Evolutionary conservation across 2,888 invertebrate genomes (phyloP).

Genomic region (Habroteleia sp.): DNA sequence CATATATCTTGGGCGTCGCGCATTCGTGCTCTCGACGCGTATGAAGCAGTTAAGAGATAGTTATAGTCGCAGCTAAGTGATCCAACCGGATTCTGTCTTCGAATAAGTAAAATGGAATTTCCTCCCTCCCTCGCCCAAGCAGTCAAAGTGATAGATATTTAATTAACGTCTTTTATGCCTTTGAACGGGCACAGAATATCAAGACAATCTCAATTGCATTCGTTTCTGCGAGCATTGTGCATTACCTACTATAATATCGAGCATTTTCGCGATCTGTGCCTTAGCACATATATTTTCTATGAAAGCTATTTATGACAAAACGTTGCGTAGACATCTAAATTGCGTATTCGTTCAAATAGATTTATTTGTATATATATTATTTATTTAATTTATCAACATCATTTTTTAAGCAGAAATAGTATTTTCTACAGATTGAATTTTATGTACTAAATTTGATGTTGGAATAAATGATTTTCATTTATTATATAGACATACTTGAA

Average conservation of each 20-base stretch:
- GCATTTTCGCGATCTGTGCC: conserved; percentile 2
- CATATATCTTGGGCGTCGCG: conserved; percentile 17
- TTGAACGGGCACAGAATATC: conserved; percentile 33
- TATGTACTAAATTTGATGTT: too few species aligned
- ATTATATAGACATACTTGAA: too few species aligned
- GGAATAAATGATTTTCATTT: too few species aligned
- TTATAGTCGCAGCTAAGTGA: conserved; percentile 14
- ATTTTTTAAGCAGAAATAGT: too few species aligned
- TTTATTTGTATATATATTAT: too few species aligned
- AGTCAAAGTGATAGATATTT: conserved; percentile 35
- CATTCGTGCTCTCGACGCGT: conserved; percentile 13
- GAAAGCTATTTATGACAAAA: conserved; percentile 8
- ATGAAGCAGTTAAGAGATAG: conserved; percentile 5
- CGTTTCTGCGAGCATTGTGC: conserved; percentile 35
- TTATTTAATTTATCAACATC: too few species aligned
- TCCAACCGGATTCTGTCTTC: too few species aligned
- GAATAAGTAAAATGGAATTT: conserved; percentile 17
- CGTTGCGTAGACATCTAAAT: background rate
- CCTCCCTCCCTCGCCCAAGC: conserved; percentile 20
- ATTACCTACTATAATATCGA: conserved; percentile 33
- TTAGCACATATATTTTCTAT: background rate
- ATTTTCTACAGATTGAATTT: too few species aligned
- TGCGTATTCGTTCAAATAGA: too few species aligned
- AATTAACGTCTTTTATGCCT: conserved; percentile 37
- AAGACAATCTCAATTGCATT: conserved; percentile 32